phyloP scores from a whole-genome alignment of 2,888 invertebrate genomes.

The Ectobius pallidus region DNA sequence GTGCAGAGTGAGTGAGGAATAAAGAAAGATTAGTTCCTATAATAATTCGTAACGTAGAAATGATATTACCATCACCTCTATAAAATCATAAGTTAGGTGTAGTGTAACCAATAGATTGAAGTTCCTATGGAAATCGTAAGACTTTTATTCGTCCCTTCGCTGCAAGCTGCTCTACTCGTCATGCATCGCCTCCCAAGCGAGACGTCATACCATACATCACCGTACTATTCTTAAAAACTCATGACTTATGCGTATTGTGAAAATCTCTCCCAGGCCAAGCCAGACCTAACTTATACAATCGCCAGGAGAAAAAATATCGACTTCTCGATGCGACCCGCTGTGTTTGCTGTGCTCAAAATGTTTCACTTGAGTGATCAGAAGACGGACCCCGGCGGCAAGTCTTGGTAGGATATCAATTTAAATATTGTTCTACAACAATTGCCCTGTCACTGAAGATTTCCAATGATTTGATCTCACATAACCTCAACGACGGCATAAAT shows the following conservation, averaged over 20 bases:
- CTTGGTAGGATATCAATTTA: not conserved
- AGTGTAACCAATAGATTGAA: too few species aligned
- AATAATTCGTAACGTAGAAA: too few species aligned
- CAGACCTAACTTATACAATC: not conserved
- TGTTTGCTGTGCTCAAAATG: slow-evolving; percentile 12
- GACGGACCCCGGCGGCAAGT: not conserved
- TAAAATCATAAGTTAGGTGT: too few species aligned
- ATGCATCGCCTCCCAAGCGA: slow-evolving; percentile 17
- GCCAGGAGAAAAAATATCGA: not conserved
- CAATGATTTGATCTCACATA: too few species aligned
- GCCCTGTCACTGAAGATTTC: too few species aligned
- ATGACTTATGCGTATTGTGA: not conserved
- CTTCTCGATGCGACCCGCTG: not conserved
- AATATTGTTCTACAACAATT: too few species aligned
- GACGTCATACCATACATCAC: slow-evolving; percentile 22
- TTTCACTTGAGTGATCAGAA: slow-evolving; percentile 7
- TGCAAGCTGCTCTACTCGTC: slow-evolving; percentile 15
- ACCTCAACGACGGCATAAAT: too few species aligned
- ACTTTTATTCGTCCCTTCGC: not conserved
- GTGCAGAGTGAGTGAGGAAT: too few species aligned
- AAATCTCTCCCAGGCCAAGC: not conserved
- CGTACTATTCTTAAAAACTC: slow-evolving; percentile 14
- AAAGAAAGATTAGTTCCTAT: too few species aligned
- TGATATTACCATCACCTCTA: too few species aligned
- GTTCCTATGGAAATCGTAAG: not conserved